Evolutionary conservation across 2,113 vertebrate species (phyloP).

Genomic region (Podocnemis expansa): DNA sequence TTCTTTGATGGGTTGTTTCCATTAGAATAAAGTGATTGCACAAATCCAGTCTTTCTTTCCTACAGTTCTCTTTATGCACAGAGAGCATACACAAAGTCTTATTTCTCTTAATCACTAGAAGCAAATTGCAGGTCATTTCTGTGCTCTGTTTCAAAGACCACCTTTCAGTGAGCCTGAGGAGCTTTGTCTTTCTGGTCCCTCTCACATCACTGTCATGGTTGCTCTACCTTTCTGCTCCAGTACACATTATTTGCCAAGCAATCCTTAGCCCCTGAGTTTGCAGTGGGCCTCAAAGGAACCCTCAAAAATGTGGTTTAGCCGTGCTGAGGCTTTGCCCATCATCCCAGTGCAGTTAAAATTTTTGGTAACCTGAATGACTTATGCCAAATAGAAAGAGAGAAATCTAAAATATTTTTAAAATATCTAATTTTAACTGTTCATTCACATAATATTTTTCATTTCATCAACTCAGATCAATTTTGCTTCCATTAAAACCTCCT

Average conservation of each 20-base stretch:
- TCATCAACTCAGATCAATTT: background rate
- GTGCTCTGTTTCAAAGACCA: background rate
- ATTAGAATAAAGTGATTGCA: background rate
- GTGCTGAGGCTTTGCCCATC: background rate
- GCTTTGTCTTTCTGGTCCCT: background rate
- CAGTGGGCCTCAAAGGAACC: background rate
- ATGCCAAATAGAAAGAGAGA: background rate
- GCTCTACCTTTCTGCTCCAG: background rate
- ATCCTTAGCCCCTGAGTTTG: background rate
- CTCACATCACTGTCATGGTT: background rate
- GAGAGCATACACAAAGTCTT: background rate
- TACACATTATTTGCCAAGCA: accelerated
- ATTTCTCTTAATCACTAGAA: background rate
- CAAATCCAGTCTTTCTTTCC: background rate
- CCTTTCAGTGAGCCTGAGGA: background rate
- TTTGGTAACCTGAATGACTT: background rate
- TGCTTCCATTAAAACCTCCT: background rate
- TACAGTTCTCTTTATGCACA: background rate
- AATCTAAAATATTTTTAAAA: background rate
- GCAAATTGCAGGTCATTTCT: background rate
- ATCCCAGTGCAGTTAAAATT: background rate
- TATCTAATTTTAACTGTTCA: background rate
- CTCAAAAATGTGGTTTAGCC: background rate
- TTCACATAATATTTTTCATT: background rate
- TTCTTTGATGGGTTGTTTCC: background rate